Base-by-base conservation (phyloP, 2,888 invertebrate species). In the Drosophila nigricruria region DNA sequence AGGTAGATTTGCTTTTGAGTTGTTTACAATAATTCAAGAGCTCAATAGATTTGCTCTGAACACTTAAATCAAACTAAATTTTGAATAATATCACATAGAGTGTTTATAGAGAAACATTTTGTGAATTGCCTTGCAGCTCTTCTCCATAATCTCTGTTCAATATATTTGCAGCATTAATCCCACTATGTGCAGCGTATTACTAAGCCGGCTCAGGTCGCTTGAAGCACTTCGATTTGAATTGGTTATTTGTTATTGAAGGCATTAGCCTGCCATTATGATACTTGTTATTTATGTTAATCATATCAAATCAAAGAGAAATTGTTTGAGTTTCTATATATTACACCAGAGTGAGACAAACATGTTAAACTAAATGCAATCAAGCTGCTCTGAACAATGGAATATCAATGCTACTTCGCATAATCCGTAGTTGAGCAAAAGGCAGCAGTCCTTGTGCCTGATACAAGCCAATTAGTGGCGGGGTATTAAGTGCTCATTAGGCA, bases 401-500 rank as follows among this genome's bases (percentile, higher is more conserved):
- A 27, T 69, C 23, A 27, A 47, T 47, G 32, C 12, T n/a, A 20
- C 32, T 53, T 14, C 23, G 23, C 23, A n/a, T 53, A 61, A 42
- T 30, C 34, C 27, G 2, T n/a, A 30, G 23, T 18, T 10, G n/a
- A 45, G 10, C 67, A 18, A 38, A 40, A 20, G 30, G n/a, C 18
- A 3, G n/a, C 5, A 12, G 20, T 10, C 23, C 25, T 10, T n/a
- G 27, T 54, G 34, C 43, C 49, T 34, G 47, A 50, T 65, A 34
- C 52, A 54, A 66, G 66, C 74, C 83, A 88, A 83, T 83, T 83
- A 83, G 86, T 81, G 61, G 64, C 62, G 30, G 71, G 68, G 83
- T 77, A 83, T 88, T 83, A 83, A 86, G 86, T 72, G 83, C 81
- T 81, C 81, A 86, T 88, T 82, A 73, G 67, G 27, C 65, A 67